These are phyloP conservation scores for Coenonympha arcania DNA, from an alignment of 2,888 invertebrate genomes.

Conservation along the genomic window DNA sequence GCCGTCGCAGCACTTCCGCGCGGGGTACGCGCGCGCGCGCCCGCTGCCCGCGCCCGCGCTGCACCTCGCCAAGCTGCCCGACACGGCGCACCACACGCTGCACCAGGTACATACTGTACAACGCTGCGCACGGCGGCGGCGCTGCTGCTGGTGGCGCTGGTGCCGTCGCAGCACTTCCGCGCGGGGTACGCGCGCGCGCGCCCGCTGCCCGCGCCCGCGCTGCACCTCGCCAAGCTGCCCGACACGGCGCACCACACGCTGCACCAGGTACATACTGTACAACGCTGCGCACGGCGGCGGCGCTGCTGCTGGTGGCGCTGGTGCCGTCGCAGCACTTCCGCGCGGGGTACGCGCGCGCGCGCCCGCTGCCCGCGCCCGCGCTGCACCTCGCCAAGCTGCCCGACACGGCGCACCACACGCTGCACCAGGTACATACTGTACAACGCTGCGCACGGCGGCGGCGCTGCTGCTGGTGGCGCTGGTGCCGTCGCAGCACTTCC, in stretches of 20 bases:
- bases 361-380: conserved; percentile 68
- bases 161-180: conserved; percentile 92
- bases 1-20: conserved; percentile 91
- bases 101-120: conserved; percentile 55
- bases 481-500: conserved; percentile 92
- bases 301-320: conserved; percentile 88
- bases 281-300: conserved; percentile 86
- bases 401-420: conserved; percentile 70
- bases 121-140: conserved; percentile 89
- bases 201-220: conserved; percentile 66
- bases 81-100: conserved; percentile 71
- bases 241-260: conserved; percentile 72
- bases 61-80: conserved; percentile 55
- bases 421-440: conserved; percentile 59
- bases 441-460: conserved; percentile 84
- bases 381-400: conserved; percentile 54
- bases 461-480: conserved; percentile 91
- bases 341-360: conserved; percentile 83
- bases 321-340: conserved; percentile 94
- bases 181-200: conserved; percentile 84
- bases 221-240: conserved; percentile 52
- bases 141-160: conserved; percentile 88
- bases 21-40: conserved; percentile 82
- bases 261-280: conserved; percentile 55
- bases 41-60: conserved; percentile 65